Evolutionary conservation across 2,888 invertebrate species (phyloP), one percentile per base, ranked within the genome.

Genomic region (Drosophila prolongata): DNA sequence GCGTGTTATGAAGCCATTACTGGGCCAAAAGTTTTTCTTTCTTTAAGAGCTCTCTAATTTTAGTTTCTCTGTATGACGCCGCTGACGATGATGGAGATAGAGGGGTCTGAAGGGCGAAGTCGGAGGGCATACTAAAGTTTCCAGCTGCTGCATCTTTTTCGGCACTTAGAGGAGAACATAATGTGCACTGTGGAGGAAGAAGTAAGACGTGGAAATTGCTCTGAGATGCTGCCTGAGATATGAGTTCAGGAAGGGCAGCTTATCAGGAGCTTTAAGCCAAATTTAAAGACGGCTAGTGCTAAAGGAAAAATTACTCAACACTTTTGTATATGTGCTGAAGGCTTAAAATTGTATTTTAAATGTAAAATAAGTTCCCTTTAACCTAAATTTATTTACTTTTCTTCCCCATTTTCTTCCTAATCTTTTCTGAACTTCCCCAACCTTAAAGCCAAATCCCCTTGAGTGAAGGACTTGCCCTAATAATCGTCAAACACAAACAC

Each of bases 1-100:
- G 85, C 85, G 74, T 85, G 85, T 83, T 85, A 85, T 85, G 86
- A 85, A 85, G 83, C 88, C 79, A 87, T 85, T 85, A 85, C 73
- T 52, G 67, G 74, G 74, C 83, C 80, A 81, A 85, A 78, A 80
- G 77, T 54, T 58, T 43, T 74, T 67, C 53, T 47, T 52, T 74
- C 60, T 76, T 82, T 80, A 82, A 80, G 74, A 85, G 74, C 76
- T 67, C 77, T 73, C 78, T 75, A 73, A 77, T 80, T 85, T 77
- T 40, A 47, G 72, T 66, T 65, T 54, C 46, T 40, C 67, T 44
- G 49, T 59, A 68, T 52, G 71, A 58, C 54, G 64, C 66, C 57
- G 59, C 80, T 57, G 60, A 64, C 59, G 50, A 52, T 50, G 65
- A 78, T 40, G 58, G 43, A 38, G 35, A 30, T 55, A 10, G 34